Evolutionary conservation across 2,888 invertebrate genomes (phyloP), one percentile per base, ranked within the genome.

Genomic region (Hymenopus coronatus): DNA sequence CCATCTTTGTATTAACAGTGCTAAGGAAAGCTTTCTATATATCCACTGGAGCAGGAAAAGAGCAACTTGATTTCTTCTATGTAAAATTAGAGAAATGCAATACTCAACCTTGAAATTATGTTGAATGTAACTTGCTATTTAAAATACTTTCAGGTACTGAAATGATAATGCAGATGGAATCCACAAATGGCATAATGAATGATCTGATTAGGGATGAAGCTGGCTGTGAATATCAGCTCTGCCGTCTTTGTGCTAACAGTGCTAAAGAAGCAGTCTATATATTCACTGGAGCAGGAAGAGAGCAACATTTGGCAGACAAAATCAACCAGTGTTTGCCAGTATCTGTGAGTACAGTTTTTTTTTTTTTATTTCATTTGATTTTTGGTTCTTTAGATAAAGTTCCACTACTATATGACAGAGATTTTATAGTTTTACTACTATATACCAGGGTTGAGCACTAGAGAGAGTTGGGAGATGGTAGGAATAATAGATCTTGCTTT

Each of bases 291-390:
- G 28, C 28, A 70, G 88, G 84, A 84, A 88, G 81, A 84, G 88
- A 84, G 25, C 82, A 84, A 30, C 84, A 88, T 33, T 70, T 88
- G 25, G 88, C 84, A 15, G 82, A 88, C 12, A 88, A 88, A 88
- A 88, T 88, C 25, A 88, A 88, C n/a, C 81, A 84, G 25, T 88
- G 88, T 28, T 40, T 88, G 20, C 88, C 88, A 27, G 33, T 88
- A n/a, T 81, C 88, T 85, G 88, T 88, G 27, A 88, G 88, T 88
- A 30, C 46, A 84, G 9, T 2, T 30, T 30, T 70, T 27, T 40
- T 40, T 40, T 9, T 40, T 40, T 9, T 8, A 40, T 40, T 8
- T 8, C 9, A 40, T 40, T 40, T 9, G 1, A 2, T 46, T 14
- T 70, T 70, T 20, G 20, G 54, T 20, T 70, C 20, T 20, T 70